Percentiles rank a stretch among this genome's conserved stretches.
phyloP scores from a whole-genome alignment of 2,888 invertebrate species.

The Hydrotaea cyrtoneurina region DNA sequence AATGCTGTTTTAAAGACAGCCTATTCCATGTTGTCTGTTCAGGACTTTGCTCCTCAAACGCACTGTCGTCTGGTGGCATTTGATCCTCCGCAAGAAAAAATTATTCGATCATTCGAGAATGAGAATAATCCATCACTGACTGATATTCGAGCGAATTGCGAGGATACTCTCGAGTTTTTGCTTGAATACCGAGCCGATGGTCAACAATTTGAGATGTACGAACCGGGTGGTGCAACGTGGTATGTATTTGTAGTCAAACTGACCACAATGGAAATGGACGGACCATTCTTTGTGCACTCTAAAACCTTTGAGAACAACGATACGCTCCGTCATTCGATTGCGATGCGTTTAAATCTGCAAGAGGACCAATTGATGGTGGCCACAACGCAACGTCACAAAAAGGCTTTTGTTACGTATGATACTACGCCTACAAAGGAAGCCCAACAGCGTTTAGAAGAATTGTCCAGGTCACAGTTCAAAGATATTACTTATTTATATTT shows the following conservation, averaged over 20 bases:
- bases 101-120: constrained; percentile 85
- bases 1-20: constrained; percentile 84
- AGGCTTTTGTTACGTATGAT: constrained; percentile 82
- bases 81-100: constrained; percentile 83
- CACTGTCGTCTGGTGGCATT: constrained; percentile 88
- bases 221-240: constrained; percentile 83
- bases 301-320: constrained; percentile 83
- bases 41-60: constrained; percentile 83
- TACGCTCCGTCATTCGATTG: constrained; percentile 83
- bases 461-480: constrained; percentile 81
- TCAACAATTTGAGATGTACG: constrained; percentile 84
- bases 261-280: constrained; percentile 83
- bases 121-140: constrained; percentile 79
- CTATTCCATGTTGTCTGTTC: constrained; percentile 83
- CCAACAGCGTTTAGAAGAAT: constrained; percentile 78
- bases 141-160: constrained; percentile 71
- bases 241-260: constrained; percentile 85
- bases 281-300: constrained; percentile 84
- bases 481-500: constrained; percentile 85
- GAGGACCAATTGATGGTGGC: constrained; percentile 75
- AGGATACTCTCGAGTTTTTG: constrained; percentile 83
- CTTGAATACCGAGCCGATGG: constrained; percentile 85
- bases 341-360: constrained; percentile 80
- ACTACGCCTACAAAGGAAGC: constrained; percentile 79
- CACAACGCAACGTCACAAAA: constrained; percentile 75